Conservation (phyloP, 2,888 invertebrate genomes). For the Orthosia gothica region DNA sequence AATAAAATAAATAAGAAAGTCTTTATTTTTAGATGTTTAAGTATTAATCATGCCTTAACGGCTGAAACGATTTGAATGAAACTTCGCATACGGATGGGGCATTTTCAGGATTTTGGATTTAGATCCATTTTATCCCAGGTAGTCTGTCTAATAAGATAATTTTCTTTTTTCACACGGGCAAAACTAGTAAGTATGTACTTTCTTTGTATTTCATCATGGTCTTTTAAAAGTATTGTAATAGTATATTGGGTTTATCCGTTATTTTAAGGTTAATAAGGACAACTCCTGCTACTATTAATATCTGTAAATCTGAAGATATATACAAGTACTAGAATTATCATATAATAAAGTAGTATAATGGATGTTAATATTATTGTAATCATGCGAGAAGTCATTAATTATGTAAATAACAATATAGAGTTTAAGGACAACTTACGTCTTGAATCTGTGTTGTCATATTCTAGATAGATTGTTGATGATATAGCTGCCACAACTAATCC, state of each 20-base stretch:
- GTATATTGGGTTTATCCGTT: neutral
- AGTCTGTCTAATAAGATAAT: no score
- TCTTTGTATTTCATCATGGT: no score
- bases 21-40: no score
- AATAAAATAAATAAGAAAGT: no score
- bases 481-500: constrained; percentile 34
- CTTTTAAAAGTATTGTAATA: no score
- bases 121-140: no score
- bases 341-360: neutral
- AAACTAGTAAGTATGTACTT: no score
- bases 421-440: constrained; percentile 35
- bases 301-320: neutral
- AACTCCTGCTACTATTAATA: neutral
- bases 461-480: constrained; percentile 42
- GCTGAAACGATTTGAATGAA: no score
- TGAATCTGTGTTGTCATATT: constrained; percentile 35
- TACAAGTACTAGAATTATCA: neutral
- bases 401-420: neutral
- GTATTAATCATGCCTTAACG: no score
- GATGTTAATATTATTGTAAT: neutral
- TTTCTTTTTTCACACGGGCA: no score
- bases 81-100: no score
- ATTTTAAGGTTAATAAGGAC: constrained; percentile 2
- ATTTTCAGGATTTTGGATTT: no score
- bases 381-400: neutral